These are phyloP conservation scores for Apis dorsata DNA, from an alignment of 1,140 invertebrate species.

Conservation along the genomic window DNA sequence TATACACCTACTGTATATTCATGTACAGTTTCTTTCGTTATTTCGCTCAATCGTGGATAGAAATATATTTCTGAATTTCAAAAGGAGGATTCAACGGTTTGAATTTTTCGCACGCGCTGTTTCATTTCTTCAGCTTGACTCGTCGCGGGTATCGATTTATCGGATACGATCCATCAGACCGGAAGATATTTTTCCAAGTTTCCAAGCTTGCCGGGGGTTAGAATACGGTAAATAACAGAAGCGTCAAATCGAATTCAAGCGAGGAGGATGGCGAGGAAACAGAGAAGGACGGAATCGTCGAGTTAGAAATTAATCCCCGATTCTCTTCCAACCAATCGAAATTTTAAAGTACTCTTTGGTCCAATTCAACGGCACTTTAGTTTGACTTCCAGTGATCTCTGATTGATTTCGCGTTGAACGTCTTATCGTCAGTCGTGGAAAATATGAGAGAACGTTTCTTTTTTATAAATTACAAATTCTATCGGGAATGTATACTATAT, in stretches of 20 bases:
- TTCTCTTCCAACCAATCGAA: background rate
- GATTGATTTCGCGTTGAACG: background rate
- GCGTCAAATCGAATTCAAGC: constrained; percentile 51
- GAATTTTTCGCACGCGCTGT: constrained; percentile 20
- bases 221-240: background rate
- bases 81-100: no score
- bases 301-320: constrained; percentile 41
- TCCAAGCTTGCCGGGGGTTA: background rate
- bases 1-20: no score
- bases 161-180: constrained; percentile 7
- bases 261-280: background rate
- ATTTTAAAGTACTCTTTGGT: background rate
- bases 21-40: background rate
- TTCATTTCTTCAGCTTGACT: constrained; percentile 10
- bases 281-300: constrained; percentile 24
- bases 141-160: constrained; percentile 19
- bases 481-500: no score
- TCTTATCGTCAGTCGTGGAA: background rate
- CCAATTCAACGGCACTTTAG: background rate
- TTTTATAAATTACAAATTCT: background rate
- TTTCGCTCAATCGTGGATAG: background rate
- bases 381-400: background rate
- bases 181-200: constrained; percentile 7
- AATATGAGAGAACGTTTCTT: background rate
- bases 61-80: no score